phyloP scores from a whole-genome alignment of 2,888 invertebrate species.

The Germaria angustata region DNA sequence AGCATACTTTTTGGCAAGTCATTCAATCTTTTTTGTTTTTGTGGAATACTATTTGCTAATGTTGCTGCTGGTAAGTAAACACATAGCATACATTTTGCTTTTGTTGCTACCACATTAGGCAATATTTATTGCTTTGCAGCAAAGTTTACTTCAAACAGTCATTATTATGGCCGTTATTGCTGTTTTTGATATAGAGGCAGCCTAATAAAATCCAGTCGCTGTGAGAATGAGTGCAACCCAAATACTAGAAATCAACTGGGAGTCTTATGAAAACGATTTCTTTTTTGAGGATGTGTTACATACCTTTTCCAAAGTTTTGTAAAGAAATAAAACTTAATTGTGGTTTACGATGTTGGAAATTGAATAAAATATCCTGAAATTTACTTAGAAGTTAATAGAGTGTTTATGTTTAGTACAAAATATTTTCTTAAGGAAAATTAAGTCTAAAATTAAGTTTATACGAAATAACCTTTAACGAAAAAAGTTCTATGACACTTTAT shows the following conservation, averaged over 20 bases:
- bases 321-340: too few species aligned
- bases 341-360: too few species aligned
- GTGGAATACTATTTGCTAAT: not conserved
- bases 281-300: too few species aligned
- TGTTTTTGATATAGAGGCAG: not conserved
- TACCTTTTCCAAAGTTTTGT: too few species aligned
- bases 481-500: too few species aligned
- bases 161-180: not conserved
- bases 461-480: too few species aligned
- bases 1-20: slow-evolving; percentile 44
- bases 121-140: slow-evolving; percentile 14
- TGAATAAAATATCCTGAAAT: too few species aligned
- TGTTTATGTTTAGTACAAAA: too few species aligned
- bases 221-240: not conserved
- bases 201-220: not conserved
- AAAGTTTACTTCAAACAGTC: slow-evolving; percentile 24
- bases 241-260: not conserved
- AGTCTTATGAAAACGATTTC: not conserved
- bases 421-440: too few species aligned
- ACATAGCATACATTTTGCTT: not conserved
- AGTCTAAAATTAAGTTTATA: too few species aligned
- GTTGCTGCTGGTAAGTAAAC: not conserved
- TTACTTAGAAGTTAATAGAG: too few species aligned
- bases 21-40: slow-evolving; percentile 6
- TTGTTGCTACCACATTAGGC: not conserved